A percentile compares a stretch with the other conserved stretches of the same genome.
Conservation (phyloP, 2,888 invertebrate species). For the Blera fallax region DNA sequence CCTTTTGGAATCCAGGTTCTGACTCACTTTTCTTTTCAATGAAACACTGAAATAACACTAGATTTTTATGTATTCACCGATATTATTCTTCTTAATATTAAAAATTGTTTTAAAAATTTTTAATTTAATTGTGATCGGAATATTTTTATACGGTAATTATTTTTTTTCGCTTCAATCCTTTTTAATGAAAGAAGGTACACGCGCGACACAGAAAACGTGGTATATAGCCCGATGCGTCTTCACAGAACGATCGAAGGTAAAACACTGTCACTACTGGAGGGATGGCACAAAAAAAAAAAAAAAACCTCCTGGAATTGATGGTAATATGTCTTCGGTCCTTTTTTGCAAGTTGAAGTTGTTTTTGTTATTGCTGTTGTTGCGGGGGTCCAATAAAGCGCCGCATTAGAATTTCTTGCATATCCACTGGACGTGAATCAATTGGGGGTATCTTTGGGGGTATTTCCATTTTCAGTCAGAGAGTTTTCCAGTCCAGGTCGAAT, state of each 20-base stretch:
- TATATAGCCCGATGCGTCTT: slow-evolving; percentile 52
- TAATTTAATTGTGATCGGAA: neutral
- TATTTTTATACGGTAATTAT: neutral
- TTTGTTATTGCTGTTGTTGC: slow-evolving; percentile 61
- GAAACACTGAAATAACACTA: neutral
- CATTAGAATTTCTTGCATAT: slow-evolving; percentile 57
- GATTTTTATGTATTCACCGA: neutral
- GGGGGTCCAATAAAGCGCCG: slow-evolving; percentile 60
- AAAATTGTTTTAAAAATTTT: neutral
- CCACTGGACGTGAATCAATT: slow-evolving; percentile 46
- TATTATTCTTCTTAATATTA: neutral
- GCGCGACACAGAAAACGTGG: slow-evolving; percentile 40
- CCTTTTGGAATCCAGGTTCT: neutral
- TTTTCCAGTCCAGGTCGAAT: slow-evolving; percentile 49
- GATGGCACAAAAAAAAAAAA: slow-evolving; percentile 46
- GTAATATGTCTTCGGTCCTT: slow-evolving; percentile 33
- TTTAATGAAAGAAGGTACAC: slow-evolving; percentile 46
- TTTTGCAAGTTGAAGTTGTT: slow-evolving; percentile 45
- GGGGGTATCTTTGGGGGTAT: slow-evolving; percentile 24
- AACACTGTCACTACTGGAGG: slow-evolving; percentile 54
- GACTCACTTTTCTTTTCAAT: neutral
- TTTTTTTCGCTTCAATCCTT: neutral
- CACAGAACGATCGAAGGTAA: slow-evolving; percentile 60
- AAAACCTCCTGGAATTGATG: slow-evolving; percentile 54
- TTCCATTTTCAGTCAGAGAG: slow-evolving; percentile 30